phyloP scores from a whole-genome alignment of 1,140 invertebrate genomes.

The Adelges cooleyi region DNA sequence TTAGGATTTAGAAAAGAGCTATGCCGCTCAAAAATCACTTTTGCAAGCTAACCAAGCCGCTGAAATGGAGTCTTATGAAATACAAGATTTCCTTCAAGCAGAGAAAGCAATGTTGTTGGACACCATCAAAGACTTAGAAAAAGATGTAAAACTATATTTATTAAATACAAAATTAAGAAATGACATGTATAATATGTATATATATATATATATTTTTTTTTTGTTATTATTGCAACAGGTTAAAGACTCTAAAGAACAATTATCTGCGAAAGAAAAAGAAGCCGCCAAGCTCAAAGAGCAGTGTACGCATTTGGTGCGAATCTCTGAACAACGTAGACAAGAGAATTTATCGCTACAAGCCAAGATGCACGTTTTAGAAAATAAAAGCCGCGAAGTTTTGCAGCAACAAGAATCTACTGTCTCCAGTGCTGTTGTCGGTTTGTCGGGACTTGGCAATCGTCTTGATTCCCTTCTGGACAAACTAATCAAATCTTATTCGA shows the following conservation, averaged over 20 bases:
- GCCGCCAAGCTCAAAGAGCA: slow-evolving; percentile 56
- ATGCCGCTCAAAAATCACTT: slow-evolving; percentile 52
- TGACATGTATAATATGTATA: no score
- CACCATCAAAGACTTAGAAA: slow-evolving; percentile 60
- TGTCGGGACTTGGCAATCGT: slow-evolving; percentile 54
- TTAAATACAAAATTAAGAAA: background rate
- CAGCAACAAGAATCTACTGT: slow-evolving; percentile 57
- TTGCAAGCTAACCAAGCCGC: slow-evolving; percentile 57
- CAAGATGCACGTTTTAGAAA: slow-evolving; percentile 50
- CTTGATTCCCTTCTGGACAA: slow-evolving; percentile 47
- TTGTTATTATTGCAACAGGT: slow-evolving; percentile 32
- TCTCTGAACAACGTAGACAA: slow-evolving; percentile 64
- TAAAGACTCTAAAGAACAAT: slow-evolving; percentile 40
- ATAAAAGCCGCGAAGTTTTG: slow-evolving; percentile 49
- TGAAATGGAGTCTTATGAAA: slow-evolving; percentile 55
- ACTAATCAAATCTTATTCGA: slow-evolving; percentile 56
- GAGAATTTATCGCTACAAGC: slow-evolving; percentile 54
- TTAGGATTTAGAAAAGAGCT: slow-evolving; percentile 53
- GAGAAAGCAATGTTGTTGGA: slow-evolving; percentile 60
- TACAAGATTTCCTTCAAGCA: slow-evolving; percentile 64
- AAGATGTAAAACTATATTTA: slow-evolving; percentile 42
- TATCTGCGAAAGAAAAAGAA: slow-evolving; percentile 46
- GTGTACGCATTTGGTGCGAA: slow-evolving; percentile 60
- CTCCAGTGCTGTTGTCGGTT: slow-evolving; percentile 55
- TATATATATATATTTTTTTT: no score